Percentiles rank a stretch among this genome's conserved stretches.
Evolutionary conservation across 35 echinoderm and acorn worm species (phyloP).

Genomic region (Ophiothrix spiculata): DNA sequence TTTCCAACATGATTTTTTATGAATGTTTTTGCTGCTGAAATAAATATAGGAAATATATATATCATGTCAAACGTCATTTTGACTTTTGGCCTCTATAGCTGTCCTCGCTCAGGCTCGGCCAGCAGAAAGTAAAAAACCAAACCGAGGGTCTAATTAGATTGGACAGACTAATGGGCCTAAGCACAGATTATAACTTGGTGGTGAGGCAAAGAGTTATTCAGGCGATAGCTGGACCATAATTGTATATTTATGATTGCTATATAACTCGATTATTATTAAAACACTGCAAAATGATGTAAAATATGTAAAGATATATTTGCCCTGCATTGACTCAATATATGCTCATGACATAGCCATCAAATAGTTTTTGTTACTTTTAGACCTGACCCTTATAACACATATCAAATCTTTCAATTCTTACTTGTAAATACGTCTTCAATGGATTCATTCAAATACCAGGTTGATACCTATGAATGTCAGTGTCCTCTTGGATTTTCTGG

Average conservation of each 20-base stretch:
- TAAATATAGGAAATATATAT: not conserved
- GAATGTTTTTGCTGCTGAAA: not conserved
- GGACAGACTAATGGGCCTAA: too few species aligned
- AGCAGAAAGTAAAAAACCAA: too few species aligned
- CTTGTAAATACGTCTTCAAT: not conserved
- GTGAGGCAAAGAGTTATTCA: too few species aligned
- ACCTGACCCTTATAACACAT: not conserved
- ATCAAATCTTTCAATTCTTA: not conserved
- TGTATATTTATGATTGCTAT: too few species aligned
- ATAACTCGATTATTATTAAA: too few species aligned
- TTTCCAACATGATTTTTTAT: not conserved
- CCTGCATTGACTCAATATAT: not conserved
- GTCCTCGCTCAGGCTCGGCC: too few species aligned
- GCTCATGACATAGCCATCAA: not conserved
- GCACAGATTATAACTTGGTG: too few species aligned
- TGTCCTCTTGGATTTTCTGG: slow-evolving; percentile 31
- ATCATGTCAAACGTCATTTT: not conserved
- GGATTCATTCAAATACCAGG: not conserved
- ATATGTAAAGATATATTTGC: not conserved
- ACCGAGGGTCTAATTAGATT: too few species aligned
- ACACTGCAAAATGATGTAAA: not conserved
- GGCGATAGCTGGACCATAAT: too few species aligned
- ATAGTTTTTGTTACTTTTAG: too few species aligned
- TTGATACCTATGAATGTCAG: not conserved
- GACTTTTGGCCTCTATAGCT: too few species aligned